These are phyloP conservation scores for Rhinogobio ventralis DNA, from an alignment of 2,797 vertebrate species.

Conservation along the genomic window DNA sequence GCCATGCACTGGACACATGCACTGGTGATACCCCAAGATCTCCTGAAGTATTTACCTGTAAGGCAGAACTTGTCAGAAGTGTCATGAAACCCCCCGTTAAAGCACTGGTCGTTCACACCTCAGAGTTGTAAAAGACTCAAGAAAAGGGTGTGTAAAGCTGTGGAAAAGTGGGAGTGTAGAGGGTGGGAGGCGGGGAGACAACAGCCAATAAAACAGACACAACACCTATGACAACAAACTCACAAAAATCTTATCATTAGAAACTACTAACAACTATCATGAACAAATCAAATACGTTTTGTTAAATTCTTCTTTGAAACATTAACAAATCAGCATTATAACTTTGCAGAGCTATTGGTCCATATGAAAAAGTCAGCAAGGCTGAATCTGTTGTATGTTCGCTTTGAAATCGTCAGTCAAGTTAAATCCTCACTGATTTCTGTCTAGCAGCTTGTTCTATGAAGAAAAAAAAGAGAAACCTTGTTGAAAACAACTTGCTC, in stretches of 20 bases:
- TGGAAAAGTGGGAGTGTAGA: not conserved
- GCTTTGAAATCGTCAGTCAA: not conserved
- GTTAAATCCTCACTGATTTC: not conserved
- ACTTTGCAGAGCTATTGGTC: too few relatives aligned
- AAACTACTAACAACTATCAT: too few relatives aligned
- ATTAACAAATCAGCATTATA: too few relatives aligned
- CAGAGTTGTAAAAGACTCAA: not conserved
- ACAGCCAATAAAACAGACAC: not conserved
- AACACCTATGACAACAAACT: too few relatives aligned
- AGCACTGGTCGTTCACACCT: not conserved
- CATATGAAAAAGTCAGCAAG: not conserved
- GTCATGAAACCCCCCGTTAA: not conserved
- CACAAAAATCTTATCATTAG: too few relatives aligned
- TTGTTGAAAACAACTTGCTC: not conserved
- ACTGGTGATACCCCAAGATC: not conserved
- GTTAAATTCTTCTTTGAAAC: too few relatives aligned
- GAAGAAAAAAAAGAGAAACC: not conserved
- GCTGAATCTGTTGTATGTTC: not conserved
- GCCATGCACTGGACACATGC: not conserved
- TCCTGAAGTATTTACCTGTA: not conserved
- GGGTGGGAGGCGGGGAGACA: not conserved
- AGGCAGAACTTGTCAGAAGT: not conserved
- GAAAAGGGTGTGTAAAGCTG: not conserved
- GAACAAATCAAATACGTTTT: too few relatives aligned
- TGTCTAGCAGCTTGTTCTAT: not conserved